phyloP scores from a whole-genome alignment of 2,113 vertebrate genomes.

The Silurus meridionalis region DNA sequence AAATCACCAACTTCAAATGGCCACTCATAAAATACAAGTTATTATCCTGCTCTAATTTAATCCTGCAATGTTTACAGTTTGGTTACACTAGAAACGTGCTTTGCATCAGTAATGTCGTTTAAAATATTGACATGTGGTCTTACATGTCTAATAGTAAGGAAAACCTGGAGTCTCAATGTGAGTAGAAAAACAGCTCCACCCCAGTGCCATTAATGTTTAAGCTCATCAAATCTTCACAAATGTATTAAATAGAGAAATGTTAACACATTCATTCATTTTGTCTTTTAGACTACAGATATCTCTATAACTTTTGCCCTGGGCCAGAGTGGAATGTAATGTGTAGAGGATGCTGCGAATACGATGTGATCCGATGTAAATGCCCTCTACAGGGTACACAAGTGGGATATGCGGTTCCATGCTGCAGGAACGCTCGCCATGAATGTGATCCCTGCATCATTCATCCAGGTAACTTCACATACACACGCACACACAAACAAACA shows the following conservation, averaged over 20 bases:
- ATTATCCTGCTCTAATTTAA: neutral
- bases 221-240: neutral
- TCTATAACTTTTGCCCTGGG: constrained; percentile 88
- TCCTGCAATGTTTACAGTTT: neutral
- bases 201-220: neutral
- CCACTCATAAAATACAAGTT: neutral
- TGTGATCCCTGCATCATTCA: constrained; percentile 97
- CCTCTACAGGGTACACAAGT: constrained; percentile 85
- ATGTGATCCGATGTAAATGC: constrained; percentile 89
- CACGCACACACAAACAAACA: no score
- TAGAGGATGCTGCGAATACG: constrained; percentile 91
- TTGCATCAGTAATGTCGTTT: neutral
- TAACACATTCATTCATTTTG: neutral
- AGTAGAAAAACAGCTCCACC: neutral
- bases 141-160: neutral
- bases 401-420: constrained; percentile 96
- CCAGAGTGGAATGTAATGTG: constrained; percentile 98
- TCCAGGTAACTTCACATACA: constrained; percentile 75
- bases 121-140: neutral
- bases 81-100: neutral
- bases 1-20: neutral
- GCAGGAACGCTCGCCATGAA: constrained; percentile 89
- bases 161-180: neutral
- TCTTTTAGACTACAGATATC: constrained; percentile 85
- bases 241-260: neutral